Evolutionary conservation across 2,888 invertebrate genomes (phyloP), one percentile per base, ranked within the genome.

Genomic region (Dasysyrphus tricinctus): DNA sequence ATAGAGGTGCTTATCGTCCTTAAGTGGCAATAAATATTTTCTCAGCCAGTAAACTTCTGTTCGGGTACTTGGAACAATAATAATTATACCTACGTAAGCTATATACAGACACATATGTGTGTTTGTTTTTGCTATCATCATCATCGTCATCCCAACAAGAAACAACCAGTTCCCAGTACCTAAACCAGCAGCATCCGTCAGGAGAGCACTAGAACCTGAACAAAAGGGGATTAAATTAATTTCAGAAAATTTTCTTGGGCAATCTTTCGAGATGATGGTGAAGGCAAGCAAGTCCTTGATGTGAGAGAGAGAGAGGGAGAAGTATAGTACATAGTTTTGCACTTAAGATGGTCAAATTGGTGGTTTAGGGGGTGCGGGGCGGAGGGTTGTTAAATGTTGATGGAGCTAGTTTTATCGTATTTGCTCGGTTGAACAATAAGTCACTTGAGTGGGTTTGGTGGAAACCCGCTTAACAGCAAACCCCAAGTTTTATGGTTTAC

Each of bases 11-110:
- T 79, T 86, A 82, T 82, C 86, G 86, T 82, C 75, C 75, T 63
- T 79, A 86, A 82, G 86, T 86, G 86, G 86, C 57, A 86, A 86
- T 86, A 86, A 86, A 86, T 86, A 86, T 82, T 86, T 86, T 82
- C 82, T 67, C 78, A 82, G 75, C 75, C 75, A 78, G 82, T 86
- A 86, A 86, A 82, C 86, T 86, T 82, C 86, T 86, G 82, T 78
- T 86, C 57, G 80, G 82, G 44, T 81, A 78, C 81, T 82, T 78
- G 74, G 51, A 76, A 82, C 86, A 86, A 86, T 86, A 82, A 86
- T 82, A 78, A 82, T 86, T 82, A 47, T 78, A 67, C 51, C 51
- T 72, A 70, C 65, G n/a, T 24, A 2, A 3, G 24, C 24, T 24
- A 24, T 24, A 24, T 24, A 24, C 24, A 16, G 7, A 32, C 42